These are phyloP conservation scores for Callyntrura sp. DNA, from an alignment of 2,888 invertebrate genomes.

Conservation along the genomic window DNA sequence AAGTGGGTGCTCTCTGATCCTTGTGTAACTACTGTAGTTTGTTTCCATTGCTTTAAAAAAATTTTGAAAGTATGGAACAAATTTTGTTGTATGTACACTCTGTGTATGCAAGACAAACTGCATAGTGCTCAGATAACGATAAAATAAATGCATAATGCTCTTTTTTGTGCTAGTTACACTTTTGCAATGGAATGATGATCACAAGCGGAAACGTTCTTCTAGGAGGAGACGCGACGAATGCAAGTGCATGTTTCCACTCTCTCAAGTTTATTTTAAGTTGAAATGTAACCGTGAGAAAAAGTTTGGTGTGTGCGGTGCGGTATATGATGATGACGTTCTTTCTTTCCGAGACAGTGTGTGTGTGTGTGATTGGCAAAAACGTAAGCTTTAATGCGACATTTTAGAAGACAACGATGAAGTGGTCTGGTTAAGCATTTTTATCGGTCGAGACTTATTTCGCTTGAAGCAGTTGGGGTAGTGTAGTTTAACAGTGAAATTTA, in stretches of 20 bases:
- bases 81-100: constrained; percentile 2
- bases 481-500: not conserved
- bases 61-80: not conserved
- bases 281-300: constrained; percentile 51
- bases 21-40: constrained; percentile 40
- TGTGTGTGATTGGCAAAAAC: not conserved
- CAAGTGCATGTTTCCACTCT: constrained; percentile 49
- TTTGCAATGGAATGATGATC: constrained; percentile 43
- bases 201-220: constrained; percentile 9
- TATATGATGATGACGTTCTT: constrained; percentile 28
- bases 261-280: constrained; percentile 71
- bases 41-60: not conserved
- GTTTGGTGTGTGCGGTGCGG: constrained; percentile 11
- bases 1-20: constrained; percentile 62
- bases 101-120: constrained; percentile 2
- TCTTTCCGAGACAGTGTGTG: no score
- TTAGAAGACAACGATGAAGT: constrained; percentile 19
- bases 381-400: constrained; percentile 16
- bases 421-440: constrained; percentile 17
- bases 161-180: constrained; percentile 22
- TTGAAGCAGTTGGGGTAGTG: not conserved
- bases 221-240: constrained; percentile 40
- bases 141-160: constrained; percentile 48
- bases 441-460: not conserved
- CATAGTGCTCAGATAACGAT: not conserved